phyloP scores from a whole-genome alignment of 2,113 vertebrate species.

The Zosterops lateralis region DNA sequence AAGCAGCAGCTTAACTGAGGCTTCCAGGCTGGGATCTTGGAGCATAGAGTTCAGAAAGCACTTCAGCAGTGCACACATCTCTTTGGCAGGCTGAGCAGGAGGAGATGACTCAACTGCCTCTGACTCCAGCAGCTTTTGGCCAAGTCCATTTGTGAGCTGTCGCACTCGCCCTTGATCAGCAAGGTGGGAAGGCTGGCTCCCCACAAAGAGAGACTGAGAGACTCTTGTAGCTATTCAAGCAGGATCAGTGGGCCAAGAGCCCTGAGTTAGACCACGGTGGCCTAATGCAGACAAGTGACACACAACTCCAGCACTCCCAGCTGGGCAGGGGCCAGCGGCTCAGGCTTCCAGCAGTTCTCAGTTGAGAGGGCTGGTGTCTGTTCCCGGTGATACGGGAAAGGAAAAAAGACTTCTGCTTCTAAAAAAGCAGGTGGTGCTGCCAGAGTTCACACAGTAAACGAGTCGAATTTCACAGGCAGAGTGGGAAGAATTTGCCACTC shows the following conservation, averaged over 20 bases:
- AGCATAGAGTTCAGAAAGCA: conserved; percentile 49
- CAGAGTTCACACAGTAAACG: conserved; percentile 79
- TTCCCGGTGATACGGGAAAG: conserved; percentile 61
- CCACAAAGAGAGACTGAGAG: conserved; percentile 28
- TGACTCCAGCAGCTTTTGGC: conserved; percentile 74
- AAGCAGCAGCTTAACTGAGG: conserved; percentile 58
- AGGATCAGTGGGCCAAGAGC: neutral
- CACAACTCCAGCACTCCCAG: neutral
- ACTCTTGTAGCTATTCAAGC: neutral
- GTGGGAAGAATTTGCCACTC: conserved; percentile 64
- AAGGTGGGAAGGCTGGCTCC: conserved; percentile 49
- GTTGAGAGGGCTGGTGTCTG: conserved; percentile 27
- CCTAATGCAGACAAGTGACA: neutral
- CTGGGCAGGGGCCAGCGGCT: neutral
- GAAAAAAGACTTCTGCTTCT: conserved; percentile 61
- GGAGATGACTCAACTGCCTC: conserved; percentile 63
- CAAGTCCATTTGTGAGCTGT: conserved; percentile 66
- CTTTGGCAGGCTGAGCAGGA: conserved; percentile 67
- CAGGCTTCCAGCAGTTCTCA: neutral
- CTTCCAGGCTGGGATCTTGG: conserved; percentile 36
- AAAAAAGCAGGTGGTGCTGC: conserved; percentile 71
- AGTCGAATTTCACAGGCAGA: conserved; percentile 72
- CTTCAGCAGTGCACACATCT: conserved; percentile 38
- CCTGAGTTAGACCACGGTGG: neutral
- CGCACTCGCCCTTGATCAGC: neutral